Conservation (phyloP, 2,797 vertebrate genomes). For the Acanthis flammea region DNA sequence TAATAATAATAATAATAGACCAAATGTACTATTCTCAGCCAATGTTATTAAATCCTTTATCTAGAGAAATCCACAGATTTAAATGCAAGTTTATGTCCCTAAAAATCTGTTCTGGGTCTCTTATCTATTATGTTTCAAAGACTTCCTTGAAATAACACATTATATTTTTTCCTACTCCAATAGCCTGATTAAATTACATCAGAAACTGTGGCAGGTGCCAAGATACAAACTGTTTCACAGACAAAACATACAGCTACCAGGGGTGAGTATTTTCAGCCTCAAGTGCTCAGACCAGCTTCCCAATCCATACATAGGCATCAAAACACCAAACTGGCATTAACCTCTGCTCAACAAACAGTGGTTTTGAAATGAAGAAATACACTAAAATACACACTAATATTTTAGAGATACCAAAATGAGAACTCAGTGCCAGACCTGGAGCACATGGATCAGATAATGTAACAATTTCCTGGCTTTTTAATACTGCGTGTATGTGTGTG, state of each 20-base stretch:
- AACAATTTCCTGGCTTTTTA: background rate
- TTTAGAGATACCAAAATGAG: background rate
- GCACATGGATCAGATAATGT: background rate
- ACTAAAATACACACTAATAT: background rate
- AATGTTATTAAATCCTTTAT: background rate
- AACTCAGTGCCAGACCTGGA: background rate
- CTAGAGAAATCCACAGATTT: background rate
- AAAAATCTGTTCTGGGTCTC: background rate
- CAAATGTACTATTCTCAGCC: background rate
- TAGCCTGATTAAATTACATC: background rate
- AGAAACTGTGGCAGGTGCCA: background rate
- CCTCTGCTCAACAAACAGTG: background rate
- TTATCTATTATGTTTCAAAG: background rate
- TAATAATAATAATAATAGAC: background rate
- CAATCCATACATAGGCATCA: background rate
- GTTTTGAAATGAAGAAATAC: background rate
- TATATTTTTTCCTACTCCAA: background rate
- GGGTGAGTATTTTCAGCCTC: background rate
- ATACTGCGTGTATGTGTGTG: accelerated
- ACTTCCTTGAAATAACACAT: background rate
- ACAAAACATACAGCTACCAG: background rate
- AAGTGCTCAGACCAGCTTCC: background rate
- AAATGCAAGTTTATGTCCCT: background rate
- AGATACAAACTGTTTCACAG: background rate
- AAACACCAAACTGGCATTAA: background rate